A percentile compares a stretch with the other conserved stretches of the same genome.
Evolutionary conservation across 2,797 vertebrate species (phyloP).

Genomic region (Leuciscus waleckii): DNA sequence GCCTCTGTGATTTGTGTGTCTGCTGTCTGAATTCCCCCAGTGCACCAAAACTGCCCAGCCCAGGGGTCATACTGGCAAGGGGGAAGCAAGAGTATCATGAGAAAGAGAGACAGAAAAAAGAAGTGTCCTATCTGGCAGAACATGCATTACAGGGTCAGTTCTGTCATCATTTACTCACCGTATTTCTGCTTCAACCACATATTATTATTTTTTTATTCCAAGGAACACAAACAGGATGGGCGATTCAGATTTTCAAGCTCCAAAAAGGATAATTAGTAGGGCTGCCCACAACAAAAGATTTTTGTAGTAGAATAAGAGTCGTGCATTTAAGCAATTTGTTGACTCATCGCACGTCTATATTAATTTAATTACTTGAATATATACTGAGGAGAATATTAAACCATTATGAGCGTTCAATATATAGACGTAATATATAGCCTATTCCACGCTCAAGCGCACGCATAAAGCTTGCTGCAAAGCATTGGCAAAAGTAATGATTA

Average conservation of each 20-base stretch:
- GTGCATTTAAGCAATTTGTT: too few relatives aligned
- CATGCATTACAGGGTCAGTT: background rate
- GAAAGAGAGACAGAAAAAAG: background rate
- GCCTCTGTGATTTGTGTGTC: slow-evolving; percentile 54
- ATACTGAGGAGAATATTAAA: too few relatives aligned
- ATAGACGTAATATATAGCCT: too few relatives aligned
- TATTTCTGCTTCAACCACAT: background rate
- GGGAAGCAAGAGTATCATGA: slow-evolving; percentile 1
- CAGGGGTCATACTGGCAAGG: slow-evolving; percentile 19
- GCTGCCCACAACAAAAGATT: too few relatives aligned
- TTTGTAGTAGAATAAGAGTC: too few relatives aligned
- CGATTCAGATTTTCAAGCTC: background rate
- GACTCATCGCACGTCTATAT: too few relatives aligned
- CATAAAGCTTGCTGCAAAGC: too few relatives aligned
- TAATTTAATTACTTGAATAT: too few relatives aligned
- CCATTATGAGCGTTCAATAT: too few relatives aligned
- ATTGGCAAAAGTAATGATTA: too few relatives aligned
- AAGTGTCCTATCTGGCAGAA: background rate
- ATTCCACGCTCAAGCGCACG: too few relatives aligned
- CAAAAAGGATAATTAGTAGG: background rate
- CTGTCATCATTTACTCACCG: background rate
- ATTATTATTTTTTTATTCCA: background rate
- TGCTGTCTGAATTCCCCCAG: slow-evolving; percentile 44
- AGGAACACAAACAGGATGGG: background rate
- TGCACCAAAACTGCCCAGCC: background rate